These are phyloP conservation scores for Drosophila bocki DNA, from an alignment of 1,140 invertebrate species.

Conservation along the genomic window DNA sequence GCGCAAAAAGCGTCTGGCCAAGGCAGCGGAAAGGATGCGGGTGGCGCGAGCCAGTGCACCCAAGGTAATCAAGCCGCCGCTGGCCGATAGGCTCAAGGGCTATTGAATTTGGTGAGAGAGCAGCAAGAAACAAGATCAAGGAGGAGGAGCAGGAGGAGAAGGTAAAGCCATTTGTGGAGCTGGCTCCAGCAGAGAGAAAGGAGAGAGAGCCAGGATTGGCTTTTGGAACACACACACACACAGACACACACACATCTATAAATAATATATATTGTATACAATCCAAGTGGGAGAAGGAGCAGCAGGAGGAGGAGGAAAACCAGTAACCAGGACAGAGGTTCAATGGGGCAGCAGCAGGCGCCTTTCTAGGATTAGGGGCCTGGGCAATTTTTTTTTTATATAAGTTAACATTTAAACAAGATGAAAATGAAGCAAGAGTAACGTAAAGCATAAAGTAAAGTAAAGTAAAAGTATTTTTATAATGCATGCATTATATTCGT, in stretches of 20 bases:
- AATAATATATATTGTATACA: slow-evolving; percentile 66
- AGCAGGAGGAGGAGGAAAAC: not conserved
- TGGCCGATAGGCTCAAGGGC: slow-evolving; percentile 82
- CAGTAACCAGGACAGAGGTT: slow-evolving; percentile 2
- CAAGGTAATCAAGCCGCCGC: slow-evolving; percentile 81
- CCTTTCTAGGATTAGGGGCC: slow-evolving; percentile 57
- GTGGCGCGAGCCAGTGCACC: slow-evolving; percentile 75
- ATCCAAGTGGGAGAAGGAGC: slow-evolving; percentile 18
- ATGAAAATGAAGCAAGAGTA: slow-evolving; percentile 36
- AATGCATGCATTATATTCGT: slow-evolving; percentile 85
- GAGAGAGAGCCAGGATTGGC: slow-evolving; percentile 9
- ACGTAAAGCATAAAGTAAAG: slow-evolving; percentile 60
- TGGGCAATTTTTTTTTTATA: slow-evolving; percentile 74
- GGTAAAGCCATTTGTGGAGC: slow-evolving; percentile 19
- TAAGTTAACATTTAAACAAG: slow-evolving; percentile 71
- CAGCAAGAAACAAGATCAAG: slow-evolving; percentile 1
- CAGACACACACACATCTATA: slow-evolving; percentile 50
- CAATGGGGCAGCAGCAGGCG: slow-evolving; percentile 50
- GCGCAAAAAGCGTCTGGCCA: slow-evolving; percentile 85
- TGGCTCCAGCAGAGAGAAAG: slow-evolving; percentile 40
- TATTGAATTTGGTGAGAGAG: slow-evolving; percentile 46
- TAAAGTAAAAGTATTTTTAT: slow-evolving; percentile 84
- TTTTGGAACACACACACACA: slow-evolving; percentile 47
- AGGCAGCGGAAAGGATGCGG: slow-evolving; percentile 81
- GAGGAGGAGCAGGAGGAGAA: not conserved